Evolutionary conservation across 2,888 invertebrate genomes (phyloP).

Genomic region (Catocala sponsa): DNA sequence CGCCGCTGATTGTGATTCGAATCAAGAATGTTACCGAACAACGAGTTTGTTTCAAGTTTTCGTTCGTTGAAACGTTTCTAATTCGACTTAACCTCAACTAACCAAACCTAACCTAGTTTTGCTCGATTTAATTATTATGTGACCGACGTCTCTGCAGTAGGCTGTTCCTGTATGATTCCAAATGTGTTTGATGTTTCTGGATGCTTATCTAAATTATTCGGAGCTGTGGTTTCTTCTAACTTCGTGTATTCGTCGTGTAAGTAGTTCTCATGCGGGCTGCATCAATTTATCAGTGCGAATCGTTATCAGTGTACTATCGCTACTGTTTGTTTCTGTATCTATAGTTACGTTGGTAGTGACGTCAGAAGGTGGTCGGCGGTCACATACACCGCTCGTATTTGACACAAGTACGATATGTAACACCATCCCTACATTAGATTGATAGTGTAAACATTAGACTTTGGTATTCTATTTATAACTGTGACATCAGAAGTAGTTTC

Average conservation of each 20-base stretch:
- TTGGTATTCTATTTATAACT: slow-evolving; percentile 74
- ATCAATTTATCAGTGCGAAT: slow-evolving; percentile 76
- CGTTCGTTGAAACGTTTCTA: slow-evolving; percentile 34
- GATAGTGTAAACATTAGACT: slow-evolving; percentile 78
- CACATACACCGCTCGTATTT: slow-evolving; percentile 53
- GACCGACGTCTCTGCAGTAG: slow-evolving; percentile 13
- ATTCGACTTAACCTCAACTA: slow-evolving; percentile 47
- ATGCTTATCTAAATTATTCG: slow-evolving; percentile 1
- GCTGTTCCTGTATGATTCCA: slow-evolving; percentile 8
- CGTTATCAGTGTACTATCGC: slow-evolving; percentile 79
- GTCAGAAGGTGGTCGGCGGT: slow-evolving; percentile 60
- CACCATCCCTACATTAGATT: slow-evolving; percentile 70
- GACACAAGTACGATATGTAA: slow-evolving; percentile 50
- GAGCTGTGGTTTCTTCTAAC: slow-evolving; percentile 17
- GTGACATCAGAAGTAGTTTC: slow-evolving; percentile 78
- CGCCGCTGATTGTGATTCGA: slow-evolving; percentile 40
- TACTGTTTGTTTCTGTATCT: slow-evolving; percentile 83
- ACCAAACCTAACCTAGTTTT: slow-evolving; percentile 49
- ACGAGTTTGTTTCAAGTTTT: slow-evolving; percentile 32
- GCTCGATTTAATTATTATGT: slow-evolving; percentile 25
- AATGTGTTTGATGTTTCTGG: slow-evolving; percentile 11
- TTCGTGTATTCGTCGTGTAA: slow-evolving; percentile 22
- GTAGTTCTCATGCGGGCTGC: slow-evolving; percentile 61
- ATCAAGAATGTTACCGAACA: slow-evolving; percentile 31
- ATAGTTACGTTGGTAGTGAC: slow-evolving; percentile 72